Percentiles rank a stretch among this genome's conserved stretches.
phyloP scores from a whole-genome alignment of 2,113 vertebrate genomes.

The Caracal caracal region DNA sequence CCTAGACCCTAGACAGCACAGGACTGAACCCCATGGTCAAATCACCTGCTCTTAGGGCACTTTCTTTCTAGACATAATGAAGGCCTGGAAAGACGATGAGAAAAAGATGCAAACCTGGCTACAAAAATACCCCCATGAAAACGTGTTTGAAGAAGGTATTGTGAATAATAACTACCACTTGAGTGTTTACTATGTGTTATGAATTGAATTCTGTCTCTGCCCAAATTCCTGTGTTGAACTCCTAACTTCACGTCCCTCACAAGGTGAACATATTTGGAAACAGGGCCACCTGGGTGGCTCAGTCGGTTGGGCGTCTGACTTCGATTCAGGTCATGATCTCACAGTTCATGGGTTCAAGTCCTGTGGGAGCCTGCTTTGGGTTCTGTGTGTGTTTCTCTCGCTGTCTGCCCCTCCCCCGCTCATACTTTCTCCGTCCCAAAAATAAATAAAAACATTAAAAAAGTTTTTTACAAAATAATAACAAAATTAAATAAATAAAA shows the following conservation, averaged over 20 bases:
- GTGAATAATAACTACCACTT: not conserved
- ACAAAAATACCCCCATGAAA: not conserved
- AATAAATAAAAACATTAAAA: too few species aligned
- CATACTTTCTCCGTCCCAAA: too few species aligned
- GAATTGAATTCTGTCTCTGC: not conserved
- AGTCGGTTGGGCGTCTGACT: too few species aligned
- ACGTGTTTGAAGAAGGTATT: not conserved
- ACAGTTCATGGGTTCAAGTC: too few species aligned
- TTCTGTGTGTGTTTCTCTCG: too few species aligned
- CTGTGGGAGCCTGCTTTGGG: too few species aligned
- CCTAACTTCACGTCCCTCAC: not conserved
- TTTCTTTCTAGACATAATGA: not conserved
- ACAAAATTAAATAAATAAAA: too few species aligned
- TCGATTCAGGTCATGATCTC: too few species aligned
- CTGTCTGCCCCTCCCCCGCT: too few species aligned
- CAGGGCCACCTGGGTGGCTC: not conserved
- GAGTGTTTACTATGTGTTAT: not conserved
- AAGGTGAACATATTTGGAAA: not conserved
- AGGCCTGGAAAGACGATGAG: not conserved
- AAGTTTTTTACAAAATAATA: too few species aligned
- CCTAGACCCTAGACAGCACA: not conserved
- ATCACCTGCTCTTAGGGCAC: fast-evolving
- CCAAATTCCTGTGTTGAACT: not conserved
- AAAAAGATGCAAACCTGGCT: not conserved
- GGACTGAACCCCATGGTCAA: too few species aligned